Evolutionary conservation across 2,888 invertebrate genomes (phyloP), one percentile per base, ranked within the genome.

Genomic region (Falcaria lacertinaria): DNA sequence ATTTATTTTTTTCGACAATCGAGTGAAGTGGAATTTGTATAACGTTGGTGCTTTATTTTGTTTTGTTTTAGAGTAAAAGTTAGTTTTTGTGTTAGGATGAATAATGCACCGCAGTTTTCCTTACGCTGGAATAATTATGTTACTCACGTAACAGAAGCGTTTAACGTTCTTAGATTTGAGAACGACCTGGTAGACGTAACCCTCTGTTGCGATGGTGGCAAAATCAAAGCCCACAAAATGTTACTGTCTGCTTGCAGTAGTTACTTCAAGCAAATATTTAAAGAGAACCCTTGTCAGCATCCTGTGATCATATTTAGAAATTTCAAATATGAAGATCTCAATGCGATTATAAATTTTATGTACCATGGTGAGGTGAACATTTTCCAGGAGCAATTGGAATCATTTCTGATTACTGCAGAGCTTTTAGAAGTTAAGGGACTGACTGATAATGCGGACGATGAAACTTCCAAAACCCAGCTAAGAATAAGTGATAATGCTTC

Each of bases 111-210:
- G 74, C 95, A 96, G 73, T 96, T 95, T 84, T 95, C 95, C 54
- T 88, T 96, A 59, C 93, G 95, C 56, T 96, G 96, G 96, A 96
- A 95, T 79, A 95, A 96, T 84, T 95, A 96, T 76, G 91, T 94
- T 71, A 91, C 91, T 66, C 94, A 94, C 79, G 93, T 96, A 67
- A 94, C 94, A 52, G 93, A 93, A 77, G 95, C 95, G 35, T 94
- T 96, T 69, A 95, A 95, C 77, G 91, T 92, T 53, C 89, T 96
- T 53, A 91, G 92, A 43, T 89, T 90, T 55, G 91, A 91, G 64
- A 92, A 92, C 78, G 93, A 91, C 83, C 91, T 96, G 52, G 95
- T 95, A 42, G 96, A 96, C 89, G 96, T 96, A 42, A 96, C 96
- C 47, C 85, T 96, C 52, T 94, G 95, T 75, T 96, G 95, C 71